Evolutionary conservation across 2,797 vertebrate species (phyloP).

Genomic region (Nothura maculosa): DNA sequence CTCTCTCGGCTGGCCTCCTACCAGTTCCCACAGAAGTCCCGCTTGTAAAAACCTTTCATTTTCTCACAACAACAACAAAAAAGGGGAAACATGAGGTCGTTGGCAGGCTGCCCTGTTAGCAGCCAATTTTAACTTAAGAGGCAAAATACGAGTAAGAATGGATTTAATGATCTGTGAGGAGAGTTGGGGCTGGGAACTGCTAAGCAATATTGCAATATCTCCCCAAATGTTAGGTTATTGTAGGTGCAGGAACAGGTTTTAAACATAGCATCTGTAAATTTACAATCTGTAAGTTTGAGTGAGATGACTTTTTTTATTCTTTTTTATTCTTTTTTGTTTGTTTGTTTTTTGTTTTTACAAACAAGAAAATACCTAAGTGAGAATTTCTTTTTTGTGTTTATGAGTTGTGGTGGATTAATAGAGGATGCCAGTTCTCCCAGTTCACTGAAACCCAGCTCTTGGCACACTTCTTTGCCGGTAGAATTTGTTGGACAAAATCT

Average conservation of each 20-base stretch:
- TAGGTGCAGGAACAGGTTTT: not conserved
- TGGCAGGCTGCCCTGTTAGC: fast-evolving
- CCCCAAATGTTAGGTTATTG: not conserved
- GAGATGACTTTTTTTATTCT: fast-evolving
- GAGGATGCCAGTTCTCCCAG: not conserved
- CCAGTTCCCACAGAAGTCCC: not conserved
- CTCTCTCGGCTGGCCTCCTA: fast-evolving
- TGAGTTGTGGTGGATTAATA: not conserved
- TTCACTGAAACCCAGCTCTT: no score
- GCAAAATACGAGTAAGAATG: not conserved
- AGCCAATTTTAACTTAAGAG: not conserved
- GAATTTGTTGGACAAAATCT: not conserved
- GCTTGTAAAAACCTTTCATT: not conserved
- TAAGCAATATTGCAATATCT: fast-evolving
- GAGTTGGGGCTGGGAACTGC: not conserved
- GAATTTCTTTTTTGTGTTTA: not conserved
- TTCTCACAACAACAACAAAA: no score
- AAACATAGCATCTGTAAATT: no score
- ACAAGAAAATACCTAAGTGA: not conserved
- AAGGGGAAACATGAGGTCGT: not conserved
- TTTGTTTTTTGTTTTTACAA: no score
- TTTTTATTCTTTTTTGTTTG: no score
- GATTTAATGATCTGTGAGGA: not conserved
- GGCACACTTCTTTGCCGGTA: no score
- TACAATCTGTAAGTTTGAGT: fast-evolving